phyloP scores from a whole-genome alignment of 2,888 invertebrate genomes.

The Scrobipalpa atriplicella region DNA sequence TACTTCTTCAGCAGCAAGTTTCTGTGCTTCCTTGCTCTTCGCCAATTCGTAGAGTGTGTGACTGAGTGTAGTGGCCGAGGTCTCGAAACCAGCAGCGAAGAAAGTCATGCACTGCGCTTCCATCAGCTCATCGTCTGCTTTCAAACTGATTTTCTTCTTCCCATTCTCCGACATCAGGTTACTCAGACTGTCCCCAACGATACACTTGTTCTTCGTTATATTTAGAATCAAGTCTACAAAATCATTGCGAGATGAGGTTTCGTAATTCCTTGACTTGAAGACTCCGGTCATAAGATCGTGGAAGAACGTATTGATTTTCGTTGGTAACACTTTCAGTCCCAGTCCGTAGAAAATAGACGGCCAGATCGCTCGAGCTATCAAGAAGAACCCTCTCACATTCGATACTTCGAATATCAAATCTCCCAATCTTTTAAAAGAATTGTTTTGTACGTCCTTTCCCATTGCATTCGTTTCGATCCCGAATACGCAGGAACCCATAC shows the following conservation, averaged over 20 bases:
- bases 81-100: slow-evolving; percentile 62
- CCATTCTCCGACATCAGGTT: slow-evolving; percentile 32
- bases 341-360: slow-evolving; percentile 48
- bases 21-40: slow-evolving; percentile 48
- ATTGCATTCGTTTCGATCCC: slow-evolving; percentile 42
- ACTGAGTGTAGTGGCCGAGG: slow-evolving; percentile 52
- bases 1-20: slow-evolving; percentile 48
- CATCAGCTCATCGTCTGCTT: slow-evolving; percentile 67
- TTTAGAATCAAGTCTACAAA: slow-evolving; percentile 40
- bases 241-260: slow-evolving; percentile 37
- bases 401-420: slow-evolving; percentile 39
- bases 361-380: slow-evolving; percentile 45
- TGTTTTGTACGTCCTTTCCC: slow-evolving; percentile 32
- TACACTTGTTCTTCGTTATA: slow-evolving; percentile 39
- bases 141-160: slow-evolving; percentile 40
- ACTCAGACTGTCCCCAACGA: slow-evolving; percentile 46
- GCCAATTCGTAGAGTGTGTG: slow-evolving; percentile 56
- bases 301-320: slow-evolving; percentile 43
- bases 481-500: slow-evolving; percentile 48
- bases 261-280: slow-evolving; percentile 35
- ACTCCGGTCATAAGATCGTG: slow-evolving; percentile 32
- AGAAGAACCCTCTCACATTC: slow-evolving; percentile 36
- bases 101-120: slow-evolving; percentile 81
- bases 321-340: slow-evolving; percentile 42
- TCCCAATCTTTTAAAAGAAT: slow-evolving; percentile 47